These are phyloP conservation scores for Cossypha heuglini DNA, from an alignment of 2,797 vertebrate species.

Conservation along the genomic window DNA sequence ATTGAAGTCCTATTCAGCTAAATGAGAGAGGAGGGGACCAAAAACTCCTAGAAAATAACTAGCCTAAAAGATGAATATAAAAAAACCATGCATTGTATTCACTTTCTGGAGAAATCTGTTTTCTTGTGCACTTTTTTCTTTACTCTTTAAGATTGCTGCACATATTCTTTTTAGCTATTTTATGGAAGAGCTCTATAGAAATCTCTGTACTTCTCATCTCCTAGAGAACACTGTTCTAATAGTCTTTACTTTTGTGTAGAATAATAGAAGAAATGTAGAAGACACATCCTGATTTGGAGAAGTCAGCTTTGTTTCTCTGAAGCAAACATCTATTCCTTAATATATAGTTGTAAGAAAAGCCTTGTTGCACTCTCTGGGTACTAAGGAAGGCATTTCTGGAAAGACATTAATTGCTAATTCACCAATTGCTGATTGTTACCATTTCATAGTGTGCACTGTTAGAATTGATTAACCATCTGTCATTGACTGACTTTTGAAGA, in stretches of 20 bases:
- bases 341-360: not conserved
- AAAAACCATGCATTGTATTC: not conserved
- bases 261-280: not conserved
- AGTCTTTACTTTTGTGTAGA: not conserved
- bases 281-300: not conserved
- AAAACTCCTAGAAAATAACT: not conserved
- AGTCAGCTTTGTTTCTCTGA: not conserved
- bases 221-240: not conserved
- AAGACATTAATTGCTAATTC: conserved; percentile 21
- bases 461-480: conserved; percentile 52
- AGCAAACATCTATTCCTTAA: not conserved
- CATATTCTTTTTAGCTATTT: not conserved
- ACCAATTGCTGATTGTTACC: not conserved
- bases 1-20: not conserved
- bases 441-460: not conserved
- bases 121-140: not conserved
- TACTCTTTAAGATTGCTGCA: not conserved
- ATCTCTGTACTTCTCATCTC: not conserved
- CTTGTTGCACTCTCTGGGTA: not conserved
- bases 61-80: not conserved
- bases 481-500: conserved; percentile 50
- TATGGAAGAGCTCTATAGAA: not conserved
- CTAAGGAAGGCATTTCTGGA: conserved; percentile 12
- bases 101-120: not conserved
- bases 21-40: not conserved